phyloP scores from a whole-genome alignment of 2,113 vertebrate species.

The Apteryx owenii region DNA sequence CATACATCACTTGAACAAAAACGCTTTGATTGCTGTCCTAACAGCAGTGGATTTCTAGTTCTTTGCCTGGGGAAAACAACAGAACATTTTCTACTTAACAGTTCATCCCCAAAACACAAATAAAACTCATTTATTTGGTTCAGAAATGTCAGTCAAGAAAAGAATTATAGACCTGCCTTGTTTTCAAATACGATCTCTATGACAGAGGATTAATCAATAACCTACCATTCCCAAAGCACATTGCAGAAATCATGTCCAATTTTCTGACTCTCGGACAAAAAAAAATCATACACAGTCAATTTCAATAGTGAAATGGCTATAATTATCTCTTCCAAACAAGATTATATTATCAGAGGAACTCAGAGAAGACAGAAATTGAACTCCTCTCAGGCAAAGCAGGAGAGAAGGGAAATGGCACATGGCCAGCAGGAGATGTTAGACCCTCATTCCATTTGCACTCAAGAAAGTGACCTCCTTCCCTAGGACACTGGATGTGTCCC shows the following conservation, averaged over 20 bases:
- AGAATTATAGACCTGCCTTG: conserved; percentile 47
- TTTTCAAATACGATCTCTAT: conserved; percentile 49
- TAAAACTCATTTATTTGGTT: conserved; percentile 19
- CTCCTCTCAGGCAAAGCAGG: conserved; percentile 17
- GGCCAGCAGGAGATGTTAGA: conserved; percentile 3
- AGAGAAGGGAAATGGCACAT: neutral
- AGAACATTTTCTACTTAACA: conserved; percentile 21
- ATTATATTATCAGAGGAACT: conserved; percentile 45
- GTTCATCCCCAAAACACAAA: conserved; percentile 2
- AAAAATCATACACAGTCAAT: neutral
- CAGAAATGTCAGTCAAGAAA: conserved; percentile 52
- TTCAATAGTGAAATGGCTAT: conserved; percentile 58
- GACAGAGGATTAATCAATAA: conserved; percentile 61
- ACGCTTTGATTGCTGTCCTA: neutral
- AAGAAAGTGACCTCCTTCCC: conserved; percentile 30
- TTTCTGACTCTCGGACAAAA: conserved; percentile 27
- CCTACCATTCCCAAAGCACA: conserved; percentile 49
- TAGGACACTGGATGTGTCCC: neutral
- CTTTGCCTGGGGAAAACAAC: neutral
- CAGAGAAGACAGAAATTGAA: conserved; percentile 19
- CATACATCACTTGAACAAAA: neutral
- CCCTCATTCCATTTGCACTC: conserved; percentile 26
- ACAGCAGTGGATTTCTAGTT: neutral
- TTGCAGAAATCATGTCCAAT: conserved; percentile 48
- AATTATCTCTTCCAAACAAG: conserved; percentile 57